Percentiles rank a stretch among this genome's conserved stretches.
phyloP scores from a whole-genome alignment of 2,797 vertebrate genomes.

The Knipowitschia caucasica region DNA sequence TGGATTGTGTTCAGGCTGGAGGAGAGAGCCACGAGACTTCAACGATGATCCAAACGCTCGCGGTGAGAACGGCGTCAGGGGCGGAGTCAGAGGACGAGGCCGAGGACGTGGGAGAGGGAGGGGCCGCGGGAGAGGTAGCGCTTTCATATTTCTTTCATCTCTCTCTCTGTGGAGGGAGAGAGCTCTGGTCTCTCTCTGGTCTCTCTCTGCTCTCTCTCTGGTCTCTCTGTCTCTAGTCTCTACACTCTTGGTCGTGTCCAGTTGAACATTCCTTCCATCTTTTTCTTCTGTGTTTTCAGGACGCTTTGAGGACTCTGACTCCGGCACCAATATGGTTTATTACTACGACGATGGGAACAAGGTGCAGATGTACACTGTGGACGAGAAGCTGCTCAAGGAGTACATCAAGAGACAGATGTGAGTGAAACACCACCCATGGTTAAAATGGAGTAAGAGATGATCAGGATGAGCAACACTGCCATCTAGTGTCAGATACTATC shows the following conservation, averaged over 20 bases:
- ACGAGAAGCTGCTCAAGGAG: slow-evolving; percentile 90
- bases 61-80: slow-evolving; percentile 78
- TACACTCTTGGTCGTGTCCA: slow-evolving; percentile 74
- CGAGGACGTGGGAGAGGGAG: slow-evolving; percentile 86
- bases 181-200: too few species aligned
- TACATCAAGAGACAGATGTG: slow-evolving; percentile 97
- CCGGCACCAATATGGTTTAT: slow-evolving; percentile 86
- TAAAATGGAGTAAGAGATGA: too few species aligned
- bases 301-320: slow-evolving; percentile 63
- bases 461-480: too few species aligned
- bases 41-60: slow-evolving; percentile 81
- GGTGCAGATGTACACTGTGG: slow-evolving; percentile 90
- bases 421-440: slow-evolving; percentile 66
- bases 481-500: too few species aligned
- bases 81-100: slow-evolving; percentile 79
- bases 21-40: slow-evolving; percentile 82
- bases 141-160: too few species aligned
- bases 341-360: slow-evolving; percentile 88
- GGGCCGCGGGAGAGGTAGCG: slow-evolving; percentile 83
- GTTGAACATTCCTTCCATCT: too few species aligned
- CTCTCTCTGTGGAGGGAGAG: not conserved
- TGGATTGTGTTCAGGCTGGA: slow-evolving; percentile 87
- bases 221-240: slow-evolving; percentile 82
- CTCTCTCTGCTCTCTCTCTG: slow-evolving; percentile 50
- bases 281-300: too few species aligned